Evolutionary conservation across 2,113 vertebrate genomes (phyloP), one percentile per base, ranked within the genome.

Genomic region (Geococcyx californianus): DNA sequence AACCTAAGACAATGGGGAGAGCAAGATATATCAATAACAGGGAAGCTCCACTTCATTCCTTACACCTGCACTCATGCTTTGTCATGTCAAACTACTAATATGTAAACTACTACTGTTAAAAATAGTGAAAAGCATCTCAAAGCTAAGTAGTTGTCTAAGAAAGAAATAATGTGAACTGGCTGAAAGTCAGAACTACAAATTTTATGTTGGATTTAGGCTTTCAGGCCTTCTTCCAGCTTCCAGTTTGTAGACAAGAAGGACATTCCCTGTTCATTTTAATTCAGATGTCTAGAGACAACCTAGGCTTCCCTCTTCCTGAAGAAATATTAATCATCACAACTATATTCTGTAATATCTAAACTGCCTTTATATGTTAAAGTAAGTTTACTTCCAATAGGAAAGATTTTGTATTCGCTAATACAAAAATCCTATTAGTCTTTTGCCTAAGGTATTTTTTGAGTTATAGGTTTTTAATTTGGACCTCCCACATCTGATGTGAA

Each of bases 401-500:
- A 90, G 2, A n/a, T 49, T 74, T 83, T 4, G 10, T 56, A 40
- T 42, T 84, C 5, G 62, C 55, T 79, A 55, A 58, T 7, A 6
- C 8, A 75, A 55, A 85, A 76, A 6, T 64, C 7, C 14, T 62
- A 45, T n/a, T 66, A 60, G 4, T 63, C 23, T 84, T 83, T 49
- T 52, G 5, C 33, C 24, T 51, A 20, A 7, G 6, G 4, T 28
- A 51, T 38, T 79, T 84, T 79, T 44, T 3, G 29, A 73, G 40
- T 36, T 62, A 4, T 17, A 69, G 8, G 40, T 64, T 83, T 89
- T 93, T 7, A 84, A 74, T 84, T 73, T 56, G 12, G 16, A 69
- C 8, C 11, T 69, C 13, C 9, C 16, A 34, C 3, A 34, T 20
- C 1, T 52, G 8, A 44, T 69, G 13, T 0, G 1, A 62, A 9